Percentiles rank a stretch among this genome's conserved stretches.
Evolutionary conservation across 2,797 vertebrate species (phyloP).

Genomic region (Xenentodon cancila): DNA sequence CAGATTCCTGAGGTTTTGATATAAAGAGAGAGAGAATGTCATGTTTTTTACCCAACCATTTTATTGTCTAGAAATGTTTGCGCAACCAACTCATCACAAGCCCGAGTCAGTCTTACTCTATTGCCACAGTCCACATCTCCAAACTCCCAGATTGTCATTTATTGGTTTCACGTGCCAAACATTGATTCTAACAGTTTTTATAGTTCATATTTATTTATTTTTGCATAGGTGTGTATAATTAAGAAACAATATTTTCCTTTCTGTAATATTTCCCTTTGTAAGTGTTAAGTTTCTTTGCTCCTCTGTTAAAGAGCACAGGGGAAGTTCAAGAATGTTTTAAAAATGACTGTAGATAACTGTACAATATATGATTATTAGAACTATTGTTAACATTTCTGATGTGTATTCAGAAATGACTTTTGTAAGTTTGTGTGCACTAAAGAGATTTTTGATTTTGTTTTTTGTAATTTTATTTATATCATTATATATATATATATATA

Average conservation of each 20-base stretch:
- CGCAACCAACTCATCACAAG: constrained; percentile 45
- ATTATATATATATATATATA: constrained; percentile 69
- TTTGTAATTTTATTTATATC: too few relatives aligned
- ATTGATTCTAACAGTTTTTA: constrained; percentile 75
- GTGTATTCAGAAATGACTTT: constrained; percentile 86
- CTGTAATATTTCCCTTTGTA: constrained; percentile 45
- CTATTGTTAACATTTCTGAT: constrained; percentile 79
- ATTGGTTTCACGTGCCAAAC: constrained; percentile 73
- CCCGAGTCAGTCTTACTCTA: constrained; percentile 37
- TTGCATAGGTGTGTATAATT: constrained; percentile 70
- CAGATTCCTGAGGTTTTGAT: constrained; percentile 20
- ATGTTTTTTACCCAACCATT: constrained; percentile 43
- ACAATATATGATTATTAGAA: constrained; percentile 80
- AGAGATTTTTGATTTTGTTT: constrained; percentile 83
- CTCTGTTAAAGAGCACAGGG: constrained; percentile 61
- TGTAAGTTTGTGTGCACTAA: constrained; percentile 84
- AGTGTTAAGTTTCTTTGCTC: constrained; percentile 60
- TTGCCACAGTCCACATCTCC: constrained; percentile 46
- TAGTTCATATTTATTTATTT: constrained; percentile 82
- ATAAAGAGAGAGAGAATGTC: constrained; percentile 24
- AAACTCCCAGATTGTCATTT: constrained; percentile 51
- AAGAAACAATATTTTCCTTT: constrained; percentile 67
- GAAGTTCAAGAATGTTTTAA: constrained; percentile 76
- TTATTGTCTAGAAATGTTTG: constrained; percentile 66
- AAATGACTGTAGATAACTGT: constrained; percentile 86